Conservation (phyloP, 2,888 invertebrate species). For the Ferdinandea cuprea region DNA sequence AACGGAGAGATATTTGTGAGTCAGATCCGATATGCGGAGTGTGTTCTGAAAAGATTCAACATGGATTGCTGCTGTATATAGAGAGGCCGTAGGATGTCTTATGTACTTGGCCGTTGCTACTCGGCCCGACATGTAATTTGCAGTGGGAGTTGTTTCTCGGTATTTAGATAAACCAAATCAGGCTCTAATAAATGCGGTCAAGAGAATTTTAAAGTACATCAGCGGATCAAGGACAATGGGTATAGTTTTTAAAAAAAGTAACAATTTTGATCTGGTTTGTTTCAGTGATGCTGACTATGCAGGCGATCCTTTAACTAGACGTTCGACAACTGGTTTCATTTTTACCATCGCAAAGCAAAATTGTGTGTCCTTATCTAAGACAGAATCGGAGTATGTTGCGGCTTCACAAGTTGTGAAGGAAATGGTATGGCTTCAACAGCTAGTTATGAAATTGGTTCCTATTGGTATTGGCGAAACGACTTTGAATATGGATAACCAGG, state of each 20-base stretch:
- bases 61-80: too few species aligned
- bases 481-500: slow-evolving; percentile 48
- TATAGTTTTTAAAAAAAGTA: too few species aligned
- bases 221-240: background rate
- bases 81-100: slow-evolving; percentile 69
- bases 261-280: too few species aligned
- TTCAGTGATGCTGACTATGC: background rate
- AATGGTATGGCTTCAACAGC: slow-evolving; percentile 22
- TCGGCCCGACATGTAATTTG: slow-evolving; percentile 69
- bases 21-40: too few species aligned
- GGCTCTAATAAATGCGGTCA: slow-evolving; percentile 27
- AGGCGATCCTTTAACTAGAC: too few species aligned
- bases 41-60: too few species aligned
- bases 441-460: background rate
- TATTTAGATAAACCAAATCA: slow-evolving; percentile 32
- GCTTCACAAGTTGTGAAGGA: slow-evolving; percentile 2
- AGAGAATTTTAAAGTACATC: slow-evolving; percentile 39
- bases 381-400: too few species aligned
- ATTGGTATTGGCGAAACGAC: slow-evolving; percentile 23
- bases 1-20: slow-evolving; percentile 10
- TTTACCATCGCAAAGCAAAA: too few species aligned
- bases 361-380: too few species aligned
- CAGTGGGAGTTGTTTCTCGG: slow-evolving; percentile 55
- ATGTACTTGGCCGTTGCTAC: slow-evolving; percentile 74
- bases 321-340: too few species aligned